Base-by-base conservation (phyloP, 2,113 vertebrate genomes). In the Corythornis vintsioides region DNA sequence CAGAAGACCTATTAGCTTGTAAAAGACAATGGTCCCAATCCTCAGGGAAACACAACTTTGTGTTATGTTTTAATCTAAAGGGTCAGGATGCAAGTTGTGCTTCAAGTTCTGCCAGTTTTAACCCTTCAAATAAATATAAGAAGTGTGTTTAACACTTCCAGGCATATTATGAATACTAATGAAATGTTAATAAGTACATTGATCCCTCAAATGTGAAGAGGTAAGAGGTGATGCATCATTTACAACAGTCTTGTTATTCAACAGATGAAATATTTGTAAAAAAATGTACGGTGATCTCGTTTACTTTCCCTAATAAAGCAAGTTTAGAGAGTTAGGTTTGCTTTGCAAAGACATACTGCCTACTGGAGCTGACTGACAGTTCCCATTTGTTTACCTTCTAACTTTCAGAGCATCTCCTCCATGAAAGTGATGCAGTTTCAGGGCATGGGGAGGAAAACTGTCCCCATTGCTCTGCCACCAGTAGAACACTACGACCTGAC, bases 351-450 rank as follows among this genome's bases (percentile, higher is more conserved):
- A 42, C 17, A 13, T 42, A 21, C 24, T 43, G 1, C 24, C 20
- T 75, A 2, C 24, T 50, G 29, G 21, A 42, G 5, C 14, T 53
- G n/a, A 66, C 1, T 75, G 40, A 81, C 18, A 26, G 3, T 50
- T 61, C 64, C 42, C 20, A 19, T 81, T 24, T 63, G 22, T 64
- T 83, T 72, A 9, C 40, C 48, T 52, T 81, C 63, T 59, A 57
- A 56, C 45, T 53, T 55, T 15, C 96, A 99, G 99, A 98, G 98
- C 7, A 92, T 99, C 81, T 98, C 98, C 42, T 95, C 98, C 88
- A 99, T 99, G 99, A 99, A 98, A 92, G 94, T 99, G 84, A 94
- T 98, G 64, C 97, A 97, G 59, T 99, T 99, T 76, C 99, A 99
- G 96, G 99, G 99, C 14, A 94, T 29, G 66, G 90, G 83, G 26